phyloP scores from a whole-genome alignment of 2,888 invertebrate species.

The Polyommatus icarus region DNA sequence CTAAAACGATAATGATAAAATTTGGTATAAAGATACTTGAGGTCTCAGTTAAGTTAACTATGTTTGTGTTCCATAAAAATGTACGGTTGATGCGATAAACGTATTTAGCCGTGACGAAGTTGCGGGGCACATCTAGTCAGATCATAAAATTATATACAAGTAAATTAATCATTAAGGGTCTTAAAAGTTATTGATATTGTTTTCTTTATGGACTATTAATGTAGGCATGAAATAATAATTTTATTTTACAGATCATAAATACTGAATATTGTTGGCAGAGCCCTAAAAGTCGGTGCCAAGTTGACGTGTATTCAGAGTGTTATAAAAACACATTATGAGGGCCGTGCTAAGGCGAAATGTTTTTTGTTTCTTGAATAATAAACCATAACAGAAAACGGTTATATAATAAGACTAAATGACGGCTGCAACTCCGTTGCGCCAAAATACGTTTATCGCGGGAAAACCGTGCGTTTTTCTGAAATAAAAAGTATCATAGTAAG shows the following conservation, averaged over 20 bases:
- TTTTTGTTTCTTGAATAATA: neutral
- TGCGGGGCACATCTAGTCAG: too few species aligned
- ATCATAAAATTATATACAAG: too few species aligned
- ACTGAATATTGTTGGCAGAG: slow-evolving; percentile 11
- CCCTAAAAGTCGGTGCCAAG: neutral
- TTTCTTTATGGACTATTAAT: neutral
- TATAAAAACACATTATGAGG: slow-evolving; percentile 6
- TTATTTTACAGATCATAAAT: slow-evolving; percentile 9
- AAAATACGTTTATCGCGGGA: too few species aligned
- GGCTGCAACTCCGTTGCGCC: too few species aligned
- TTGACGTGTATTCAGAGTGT: slow-evolving; percentile 2
- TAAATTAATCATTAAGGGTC: neutral
- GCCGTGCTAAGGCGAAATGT: neutral
- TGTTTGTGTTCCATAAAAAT: too few species aligned
- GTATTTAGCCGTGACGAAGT: too few species aligned
- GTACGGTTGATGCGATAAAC: too few species aligned
- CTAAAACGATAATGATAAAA: too few species aligned
- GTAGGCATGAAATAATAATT: neutral
- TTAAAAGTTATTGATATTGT: neutral
- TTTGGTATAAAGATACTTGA: too few species aligned
- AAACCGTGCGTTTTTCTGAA: too few species aligned
- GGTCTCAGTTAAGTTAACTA: too few species aligned
- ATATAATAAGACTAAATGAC: neutral
- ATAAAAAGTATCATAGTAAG: too few species aligned
- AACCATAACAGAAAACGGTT: neutral